Evolutionary conservation across 1,140 invertebrate species (phyloP).

Genomic region (Gonatopus flavifemur): DNA sequence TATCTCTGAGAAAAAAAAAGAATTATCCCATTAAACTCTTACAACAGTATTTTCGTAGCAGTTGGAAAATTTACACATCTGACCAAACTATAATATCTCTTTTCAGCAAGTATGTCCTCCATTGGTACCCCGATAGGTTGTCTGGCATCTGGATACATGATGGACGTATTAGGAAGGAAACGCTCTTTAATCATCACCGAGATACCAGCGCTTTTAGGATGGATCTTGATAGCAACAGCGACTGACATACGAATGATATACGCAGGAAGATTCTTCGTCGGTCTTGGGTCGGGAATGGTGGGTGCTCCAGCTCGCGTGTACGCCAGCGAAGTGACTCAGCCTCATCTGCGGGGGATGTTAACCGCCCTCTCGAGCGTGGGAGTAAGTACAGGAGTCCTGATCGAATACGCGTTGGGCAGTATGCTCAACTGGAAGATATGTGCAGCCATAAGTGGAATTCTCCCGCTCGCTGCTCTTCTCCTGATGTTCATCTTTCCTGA

Average conservation of each 20-base stretch:
- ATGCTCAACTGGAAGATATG: constrained; percentile 63
- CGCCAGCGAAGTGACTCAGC: constrained; percentile 69
- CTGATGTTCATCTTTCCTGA: constrained; percentile 69
- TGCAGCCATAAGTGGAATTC: constrained; percentile 62
- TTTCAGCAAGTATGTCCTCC: constrained; percentile 71
- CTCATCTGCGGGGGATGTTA: constrained; percentile 69
- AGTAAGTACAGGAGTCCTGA: constrained; percentile 64
- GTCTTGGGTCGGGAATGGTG: constrained; percentile 70
- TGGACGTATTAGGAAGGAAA: constrained; percentile 69
- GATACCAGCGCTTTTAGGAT: constrained; percentile 69
- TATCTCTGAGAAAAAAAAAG: no score
- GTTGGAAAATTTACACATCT: no score
- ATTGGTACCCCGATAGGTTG: constrained; percentile 73
- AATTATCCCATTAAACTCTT: no score
- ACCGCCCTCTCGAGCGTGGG: constrained; percentile 67
- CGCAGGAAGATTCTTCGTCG: constrained; percentile 64
- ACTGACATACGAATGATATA: constrained; percentile 66
- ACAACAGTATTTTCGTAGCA: no score
- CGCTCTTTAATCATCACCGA: constrained; percentile 69
- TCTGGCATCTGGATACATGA: constrained; percentile 69
- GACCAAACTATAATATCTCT: constrained; percentile 6
- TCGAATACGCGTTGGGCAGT: constrained; percentile 67
- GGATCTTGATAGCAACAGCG: constrained; percentile 66
- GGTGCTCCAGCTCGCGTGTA: constrained; percentile 70
- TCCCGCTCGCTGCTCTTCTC: constrained; percentile 63